Conservation (phyloP, 64 coral and sea anemone genomes). For the Hydrozoanthus tunicans region DNA sequence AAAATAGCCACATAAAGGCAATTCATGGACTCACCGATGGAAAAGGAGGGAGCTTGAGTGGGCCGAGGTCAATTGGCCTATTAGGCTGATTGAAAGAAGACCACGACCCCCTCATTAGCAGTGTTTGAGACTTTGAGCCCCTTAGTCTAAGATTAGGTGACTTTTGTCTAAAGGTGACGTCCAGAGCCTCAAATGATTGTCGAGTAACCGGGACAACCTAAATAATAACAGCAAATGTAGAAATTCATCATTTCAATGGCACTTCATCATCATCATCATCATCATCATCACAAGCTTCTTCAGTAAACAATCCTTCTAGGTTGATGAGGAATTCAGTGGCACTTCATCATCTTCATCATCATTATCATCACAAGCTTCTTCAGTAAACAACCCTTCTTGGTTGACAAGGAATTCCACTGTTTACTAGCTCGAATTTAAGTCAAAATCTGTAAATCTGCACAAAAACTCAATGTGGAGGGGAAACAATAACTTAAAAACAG, state of each 20-base stretch:
- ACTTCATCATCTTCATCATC: neutral
- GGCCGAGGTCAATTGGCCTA: constrained; percentile 51
- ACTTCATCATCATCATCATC: neutral
- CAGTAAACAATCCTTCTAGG: neutral
- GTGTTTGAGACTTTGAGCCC: constrained; percentile 78
- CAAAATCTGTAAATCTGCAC: neutral
- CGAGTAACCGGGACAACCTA: constrained; percentile 72
- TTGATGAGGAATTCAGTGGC: neutral
- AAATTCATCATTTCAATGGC: constrained; percentile 16
- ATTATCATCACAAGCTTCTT: neutral
- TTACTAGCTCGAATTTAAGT: neutral
- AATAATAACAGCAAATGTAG: constrained; percentile 43
- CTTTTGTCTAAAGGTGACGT: constrained; percentile 85
- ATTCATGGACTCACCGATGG: constrained; percentile 66
- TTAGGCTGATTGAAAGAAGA: constrained; percentile 18
- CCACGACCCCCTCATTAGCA: constrained; percentile 59
- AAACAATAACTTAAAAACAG: no score
- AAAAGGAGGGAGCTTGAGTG: constrained; percentile 53
- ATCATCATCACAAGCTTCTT: neutral
- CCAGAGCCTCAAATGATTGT: constrained; percentile 92
- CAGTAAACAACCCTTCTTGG: neutral
- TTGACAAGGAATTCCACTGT: neutral
- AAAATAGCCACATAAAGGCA: no score
- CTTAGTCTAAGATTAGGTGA: constrained; percentile 74
- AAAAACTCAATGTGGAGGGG: no score